A percentile compares a stretch with the other conserved stretches of the same genome.
phyloP scores from a whole-genome alignment of 1,140 invertebrate species.

The Pseudomyrmex concolor region DNA sequence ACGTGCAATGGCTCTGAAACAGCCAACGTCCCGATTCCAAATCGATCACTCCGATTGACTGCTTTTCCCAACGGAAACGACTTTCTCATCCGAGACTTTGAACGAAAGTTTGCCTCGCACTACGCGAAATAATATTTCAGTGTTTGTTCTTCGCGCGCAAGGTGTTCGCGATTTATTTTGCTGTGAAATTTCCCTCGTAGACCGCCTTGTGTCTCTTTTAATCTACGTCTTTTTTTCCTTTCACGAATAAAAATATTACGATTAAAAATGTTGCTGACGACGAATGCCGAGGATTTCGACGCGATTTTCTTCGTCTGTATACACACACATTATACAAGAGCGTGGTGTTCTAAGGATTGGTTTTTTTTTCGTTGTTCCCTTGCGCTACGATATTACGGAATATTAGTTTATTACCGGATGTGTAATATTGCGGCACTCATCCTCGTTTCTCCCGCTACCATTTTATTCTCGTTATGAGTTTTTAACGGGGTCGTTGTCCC shows the following conservation, averaged over 20 bases:
- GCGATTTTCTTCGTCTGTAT: neutral
- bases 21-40: neutral
- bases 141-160: slow-evolving; percentile 11
- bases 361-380: slow-evolving; percentile 30
- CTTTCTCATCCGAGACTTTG: neutral
- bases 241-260: neutral
- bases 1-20: too few relatives aligned
- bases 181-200: neutral
- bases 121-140: slow-evolving; percentile 5
- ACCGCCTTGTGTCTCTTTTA: neutral
- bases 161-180: neutral
- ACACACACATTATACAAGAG: neutral
- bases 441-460: slow-evolving; percentile 24
- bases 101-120: neutral
- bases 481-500: slow-evolving; percentile 3
- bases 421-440: slow-evolving; percentile 27
- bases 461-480: slow-evolving; percentile 40
- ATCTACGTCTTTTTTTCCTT: slow-evolving; percentile 10
- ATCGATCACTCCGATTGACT: slow-evolving; percentile 14
- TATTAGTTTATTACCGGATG: slow-evolving; percentile 43
- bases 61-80: neutral
- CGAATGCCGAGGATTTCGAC: neutral
- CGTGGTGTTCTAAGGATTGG: neutral
- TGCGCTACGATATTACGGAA: slow-evolving; percentile 38
- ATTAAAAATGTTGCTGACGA: neutral